Base-by-base conservation (phyloP, 2,797 vertebrate genomes). In the Distichodus sexfasciatus region DNA sequence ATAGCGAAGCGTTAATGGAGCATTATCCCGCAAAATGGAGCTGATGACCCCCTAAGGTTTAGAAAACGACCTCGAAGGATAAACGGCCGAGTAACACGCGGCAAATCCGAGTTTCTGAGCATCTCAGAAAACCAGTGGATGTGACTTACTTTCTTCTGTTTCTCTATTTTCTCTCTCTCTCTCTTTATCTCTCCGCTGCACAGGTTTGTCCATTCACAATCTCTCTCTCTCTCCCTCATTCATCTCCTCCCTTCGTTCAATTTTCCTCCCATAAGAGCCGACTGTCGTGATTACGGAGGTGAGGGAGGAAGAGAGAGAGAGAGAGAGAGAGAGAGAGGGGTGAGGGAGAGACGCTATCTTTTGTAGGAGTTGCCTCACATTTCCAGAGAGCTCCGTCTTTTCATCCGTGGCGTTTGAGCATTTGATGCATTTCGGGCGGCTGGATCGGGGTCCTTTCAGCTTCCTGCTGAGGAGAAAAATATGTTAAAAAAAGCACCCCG, bases 1-100 rank as follows among this genome's bases (percentile, higher is more conserved):
- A 44, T 41, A 23, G 14, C 9, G 60, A 38, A 55, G 43, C 26
- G 60, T 61, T 63, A 75, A 77, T 79, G 66, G 61, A 70, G 54
- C 43, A 53, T 26, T 10, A 3, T 43, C 17, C 48, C 10, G 44
- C 26, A 26, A 64, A 71, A 71, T 40, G n/a, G 21, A 54, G 55
- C 50, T 66, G 10, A 38, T 60, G 29, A 50, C 68, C 53, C 50
- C 31, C 4, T 28, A 51, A 23, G 58, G 29, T 23, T 35, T 50
- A 28, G 11, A 58, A 24, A 26, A 31, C 2, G 33, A n/a, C 46
- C 31, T 51, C 7, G 29, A 15, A n/a, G 50, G 66, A 31, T 19
- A 7, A 58, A 19, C 29, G 47, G 40, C 40, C 17, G 23, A 14
- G 29, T 43, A 26, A 38, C 19, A 31, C 7, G 26, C 55, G 41